Evolutionary conservation across 2,113 vertebrate genomes (phyloP).

Genomic region (Odocoileus hemionus): DNA sequence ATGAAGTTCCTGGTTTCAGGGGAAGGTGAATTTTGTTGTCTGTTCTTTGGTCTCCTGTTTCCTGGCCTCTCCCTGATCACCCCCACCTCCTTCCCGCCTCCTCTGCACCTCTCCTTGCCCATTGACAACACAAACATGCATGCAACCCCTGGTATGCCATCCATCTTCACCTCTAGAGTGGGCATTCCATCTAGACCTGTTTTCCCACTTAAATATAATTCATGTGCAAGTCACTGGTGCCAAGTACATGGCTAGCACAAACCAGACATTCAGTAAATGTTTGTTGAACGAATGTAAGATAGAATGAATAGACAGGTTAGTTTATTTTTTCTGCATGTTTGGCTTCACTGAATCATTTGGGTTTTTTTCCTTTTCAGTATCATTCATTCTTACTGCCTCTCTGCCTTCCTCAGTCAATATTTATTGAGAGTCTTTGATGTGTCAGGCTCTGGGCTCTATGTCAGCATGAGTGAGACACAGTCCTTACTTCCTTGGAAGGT

Average conservation of each 20-base stretch:
- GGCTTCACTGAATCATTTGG: neutral
- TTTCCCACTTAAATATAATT: neutral
- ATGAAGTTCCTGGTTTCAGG: neutral
- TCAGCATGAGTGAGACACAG: neutral
- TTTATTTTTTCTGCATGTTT: neutral
- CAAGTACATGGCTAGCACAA: neutral
- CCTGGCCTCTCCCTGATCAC: neutral
- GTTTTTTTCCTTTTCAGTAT: neutral
- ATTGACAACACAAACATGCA: accelerated
- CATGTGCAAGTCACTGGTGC: neutral
- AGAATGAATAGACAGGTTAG: neutral
- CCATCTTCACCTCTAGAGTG: neutral
- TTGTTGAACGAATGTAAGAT: neutral
- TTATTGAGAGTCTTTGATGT: neutral
- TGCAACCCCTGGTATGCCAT: neutral
- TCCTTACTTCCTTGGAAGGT: neutral
- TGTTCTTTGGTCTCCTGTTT: neutral
- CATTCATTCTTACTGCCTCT: neutral
- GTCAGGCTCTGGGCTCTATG: neutral
- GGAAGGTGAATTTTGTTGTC: neutral
- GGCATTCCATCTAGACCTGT: neutral
- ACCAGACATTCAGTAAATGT: neutral
- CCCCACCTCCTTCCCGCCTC: neutral
- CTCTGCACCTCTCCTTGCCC: neutral
- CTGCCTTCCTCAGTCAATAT: neutral